Evolutionary conservation across 1,140 invertebrate genomes (phyloP), one percentile per base, ranked within the genome.

Genomic region (Drosophila miranda): DNA sequence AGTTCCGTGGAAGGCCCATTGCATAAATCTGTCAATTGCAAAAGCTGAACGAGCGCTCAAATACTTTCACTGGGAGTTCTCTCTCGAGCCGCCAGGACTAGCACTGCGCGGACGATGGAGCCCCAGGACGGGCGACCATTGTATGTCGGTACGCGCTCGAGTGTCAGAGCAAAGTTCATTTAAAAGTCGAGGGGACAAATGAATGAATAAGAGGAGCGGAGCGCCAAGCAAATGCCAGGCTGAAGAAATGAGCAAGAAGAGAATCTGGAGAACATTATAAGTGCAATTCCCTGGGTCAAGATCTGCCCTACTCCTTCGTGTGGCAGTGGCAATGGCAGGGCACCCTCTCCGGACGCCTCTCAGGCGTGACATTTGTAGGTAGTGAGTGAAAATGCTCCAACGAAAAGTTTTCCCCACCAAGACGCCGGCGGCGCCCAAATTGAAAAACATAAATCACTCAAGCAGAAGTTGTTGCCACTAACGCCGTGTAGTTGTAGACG

Each of bases 381-480:
- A 67, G 58, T 58, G 11, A 67, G 58, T 58, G 11, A 34, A 44
- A 68, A 52, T 68, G 51, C 48, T 69, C 56, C 51, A 68, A 55
- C 66, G 50, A 48, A 69, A 74, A 74, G 42, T 57, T 74, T 74
- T 41, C 45, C 30, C 44, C 44, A 44, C 42, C 30, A 14, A 30
- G 34, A 38, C 52, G 51, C 62, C 60, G 59, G 51, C 56, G 55
- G 44, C 50, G 62, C 75, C 72, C 62, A 82, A 86, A 87, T 82
- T 86, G 82, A 75, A 87, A 87, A 87, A 67, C 82, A 87, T 87
- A 87, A 87, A 87, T 87, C 82, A 87, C 78, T 87, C 82, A 87
- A 73, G 82, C 78, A 72, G 75, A 87, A 87, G 82, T 82, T 75
- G 74, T 67, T 74, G 72, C 73, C 54, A 56, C 46, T 67, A 43